These are phyloP conservation scores for Ailurus styani DNA, from an alignment of 2,113 vertebrate genomes.

Conservation along the genomic window DNA sequence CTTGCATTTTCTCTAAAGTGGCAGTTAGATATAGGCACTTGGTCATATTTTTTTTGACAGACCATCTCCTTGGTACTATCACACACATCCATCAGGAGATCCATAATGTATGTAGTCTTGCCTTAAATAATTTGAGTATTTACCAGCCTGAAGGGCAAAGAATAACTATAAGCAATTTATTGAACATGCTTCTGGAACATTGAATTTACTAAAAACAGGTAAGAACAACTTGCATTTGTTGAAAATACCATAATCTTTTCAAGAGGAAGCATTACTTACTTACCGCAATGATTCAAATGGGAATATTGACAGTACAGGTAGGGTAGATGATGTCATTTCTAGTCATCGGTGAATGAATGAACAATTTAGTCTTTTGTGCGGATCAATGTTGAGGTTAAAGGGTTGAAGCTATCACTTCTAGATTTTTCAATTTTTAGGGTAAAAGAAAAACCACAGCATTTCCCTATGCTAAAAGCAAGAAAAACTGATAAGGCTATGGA, in stretches of 20 bases:
- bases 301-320: not conserved
- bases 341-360: not conserved
- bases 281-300: not conserved
- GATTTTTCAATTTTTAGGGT: not conserved
- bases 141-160: conserved; percentile 9
- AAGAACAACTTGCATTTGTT: not conserved
- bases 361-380: not conserved
- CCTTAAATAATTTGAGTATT: not conserved
- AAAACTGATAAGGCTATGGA: not conserved
- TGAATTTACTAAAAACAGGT: not conserved
- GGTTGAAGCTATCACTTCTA: not conserved
- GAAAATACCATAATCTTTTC: not conserved
- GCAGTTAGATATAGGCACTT: not conserved
- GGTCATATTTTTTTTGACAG: not conserved
- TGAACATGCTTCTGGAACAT: not conserved
- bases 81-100: not conserved
- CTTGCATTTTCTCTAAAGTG: not conserved
- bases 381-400: not conserved
- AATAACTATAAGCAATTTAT: not conserved
- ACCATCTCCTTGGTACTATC: not conserved
- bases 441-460: not conserved
- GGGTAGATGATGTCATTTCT: not conserved
- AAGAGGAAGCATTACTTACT: not conserved
- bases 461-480: not conserved
- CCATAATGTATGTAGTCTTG: not conserved